These are phyloP conservation scores for Lacanobia wlatinum DNA, from an alignment of 2,888 invertebrate genomes.

Conservation along the genomic window DNA sequence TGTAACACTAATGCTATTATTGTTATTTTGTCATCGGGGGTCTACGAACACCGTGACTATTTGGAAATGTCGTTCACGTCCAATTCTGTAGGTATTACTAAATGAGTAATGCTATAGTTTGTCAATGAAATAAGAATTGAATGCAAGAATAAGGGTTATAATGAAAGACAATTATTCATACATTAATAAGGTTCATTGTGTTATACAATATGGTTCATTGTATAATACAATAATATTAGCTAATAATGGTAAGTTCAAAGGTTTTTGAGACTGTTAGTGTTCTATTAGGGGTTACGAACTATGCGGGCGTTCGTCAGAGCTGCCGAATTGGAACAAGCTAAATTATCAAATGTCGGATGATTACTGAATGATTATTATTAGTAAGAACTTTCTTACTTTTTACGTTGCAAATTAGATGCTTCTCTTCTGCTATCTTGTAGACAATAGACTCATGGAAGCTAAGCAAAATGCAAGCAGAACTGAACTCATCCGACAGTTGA, in stretches of 20 bases:
- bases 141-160: constrained; percentile 34
- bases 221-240: constrained; percentile 17
- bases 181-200: constrained; percentile 47
- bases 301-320: background rate
- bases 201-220: constrained; percentile 11
- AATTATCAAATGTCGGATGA: too few species aligned
- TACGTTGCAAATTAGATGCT: too few species aligned
- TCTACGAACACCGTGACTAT: constrained; percentile 42
- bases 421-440: too few species aligned
- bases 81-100: constrained; percentile 21
- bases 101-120: constrained; percentile 27
- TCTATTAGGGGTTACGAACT: constrained; percentile 8
- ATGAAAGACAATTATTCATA: constrained; percentile 17
- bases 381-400: too few species aligned
- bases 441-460: too few species aligned
- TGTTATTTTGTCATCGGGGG: constrained; percentile 48
- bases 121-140: constrained; percentile 41
- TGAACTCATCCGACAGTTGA: too few species aligned
- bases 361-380: too few species aligned
- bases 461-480: too few species aligned
- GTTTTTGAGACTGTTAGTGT: constrained; percentile 8
- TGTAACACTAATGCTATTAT: constrained; percentile 38
- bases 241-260: constrained; percentile 40
- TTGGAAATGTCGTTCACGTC: constrained; percentile 44
- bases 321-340: too few species aligned